Percentiles rank a stretch among this genome's conserved stretches.
Evolutionary conservation across 2,113 vertebrate species (phyloP).

Genomic region (Sphyrna mokarran): DNA sequence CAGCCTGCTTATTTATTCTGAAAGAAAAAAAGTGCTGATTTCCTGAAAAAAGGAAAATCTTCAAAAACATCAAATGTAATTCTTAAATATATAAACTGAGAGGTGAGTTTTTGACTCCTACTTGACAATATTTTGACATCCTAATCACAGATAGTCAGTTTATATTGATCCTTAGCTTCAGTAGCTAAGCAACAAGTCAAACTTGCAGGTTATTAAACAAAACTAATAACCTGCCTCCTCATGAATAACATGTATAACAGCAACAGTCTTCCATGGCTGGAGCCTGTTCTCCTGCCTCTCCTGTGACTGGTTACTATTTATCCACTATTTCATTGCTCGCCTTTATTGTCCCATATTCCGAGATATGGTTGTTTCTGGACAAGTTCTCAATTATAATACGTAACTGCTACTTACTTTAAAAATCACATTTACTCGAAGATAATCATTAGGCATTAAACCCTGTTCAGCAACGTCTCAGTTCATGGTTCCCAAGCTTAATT

Average conservation of each 20-base stretch:
- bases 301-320: not conserved
- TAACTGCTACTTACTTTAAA: not conserved
- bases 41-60: not conserved
- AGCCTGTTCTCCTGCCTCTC: not conserved
- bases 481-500: not conserved
- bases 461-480: not conserved
- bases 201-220: not conserved
- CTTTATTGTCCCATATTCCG: not conserved
- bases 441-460: not conserved
- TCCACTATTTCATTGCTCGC: not conserved
- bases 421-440: not conserved
- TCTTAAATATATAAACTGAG: not conserved
- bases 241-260: not conserved
- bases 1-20: not conserved
- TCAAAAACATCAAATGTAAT: not conserved
- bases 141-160: not conserved
- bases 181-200: slow-evolving; percentile 17
- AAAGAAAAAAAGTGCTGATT: not conserved
- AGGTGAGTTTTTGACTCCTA: not conserved
- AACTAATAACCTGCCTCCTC: not conserved
- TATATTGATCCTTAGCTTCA: not conserved
- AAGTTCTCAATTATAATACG: not conserved
- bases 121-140: not conserved
- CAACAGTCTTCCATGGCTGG: not conserved
- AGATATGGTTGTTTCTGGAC: not conserved